A percentile compares a stretch with the other conserved stretches of the same genome.
Conservation (phyloP, 2,888 invertebrate species). For the Dynastes hyllus region DNA sequence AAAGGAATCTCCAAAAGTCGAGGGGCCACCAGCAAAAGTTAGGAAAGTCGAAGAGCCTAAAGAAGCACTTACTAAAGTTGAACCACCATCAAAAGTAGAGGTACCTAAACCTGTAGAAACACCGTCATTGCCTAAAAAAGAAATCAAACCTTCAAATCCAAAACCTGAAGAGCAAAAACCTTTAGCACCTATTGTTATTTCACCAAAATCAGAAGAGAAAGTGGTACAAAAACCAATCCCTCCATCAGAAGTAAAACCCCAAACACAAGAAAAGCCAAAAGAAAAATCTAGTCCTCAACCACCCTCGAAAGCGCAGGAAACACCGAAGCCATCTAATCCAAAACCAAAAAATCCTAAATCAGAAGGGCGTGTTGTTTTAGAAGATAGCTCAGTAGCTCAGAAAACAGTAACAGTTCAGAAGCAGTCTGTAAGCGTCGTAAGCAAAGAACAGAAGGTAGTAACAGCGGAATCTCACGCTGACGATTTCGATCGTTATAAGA, state of each 20-base stretch:
- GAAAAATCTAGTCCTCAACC: slow-evolving; percentile 3
- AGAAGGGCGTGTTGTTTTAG: not conserved
- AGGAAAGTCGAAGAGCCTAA: slow-evolving; percentile 17
- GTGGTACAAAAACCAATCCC: slow-evolving; percentile 23
- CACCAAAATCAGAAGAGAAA: slow-evolving; percentile 57
- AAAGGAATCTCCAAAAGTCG: slow-evolving; percentile 50
- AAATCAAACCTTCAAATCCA: slow-evolving; percentile 52
- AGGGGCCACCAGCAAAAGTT: slow-evolving; percentile 27
- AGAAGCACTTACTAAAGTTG: slow-evolving; percentile 25
- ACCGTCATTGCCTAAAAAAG: slow-evolving; percentile 36
- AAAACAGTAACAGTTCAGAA: slow-evolving; percentile 39
- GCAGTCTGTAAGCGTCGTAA: slow-evolving; percentile 45
- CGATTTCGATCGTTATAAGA: slow-evolving; percentile 58
- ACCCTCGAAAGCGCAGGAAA: not conserved
- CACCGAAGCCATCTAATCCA: slow-evolving; percentile 37
- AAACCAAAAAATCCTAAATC: slow-evolving; percentile 16
- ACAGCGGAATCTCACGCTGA: slow-evolving; percentile 62
- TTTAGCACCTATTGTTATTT: slow-evolving; percentile 44
- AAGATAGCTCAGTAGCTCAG: slow-evolving; percentile 31
- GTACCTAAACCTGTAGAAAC: slow-evolving; percentile 57
- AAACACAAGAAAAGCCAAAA: slow-evolving; percentile 40
- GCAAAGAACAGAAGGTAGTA: slow-evolving; percentile 58
- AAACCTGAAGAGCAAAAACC: slow-evolving; percentile 46
- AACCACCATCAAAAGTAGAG: slow-evolving; percentile 47
- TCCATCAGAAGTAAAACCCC: slow-evolving; percentile 39